Evolutionary conservation across 2,888 invertebrate species (phyloP).

Genomic region (Pheosia gnoma): DNA sequence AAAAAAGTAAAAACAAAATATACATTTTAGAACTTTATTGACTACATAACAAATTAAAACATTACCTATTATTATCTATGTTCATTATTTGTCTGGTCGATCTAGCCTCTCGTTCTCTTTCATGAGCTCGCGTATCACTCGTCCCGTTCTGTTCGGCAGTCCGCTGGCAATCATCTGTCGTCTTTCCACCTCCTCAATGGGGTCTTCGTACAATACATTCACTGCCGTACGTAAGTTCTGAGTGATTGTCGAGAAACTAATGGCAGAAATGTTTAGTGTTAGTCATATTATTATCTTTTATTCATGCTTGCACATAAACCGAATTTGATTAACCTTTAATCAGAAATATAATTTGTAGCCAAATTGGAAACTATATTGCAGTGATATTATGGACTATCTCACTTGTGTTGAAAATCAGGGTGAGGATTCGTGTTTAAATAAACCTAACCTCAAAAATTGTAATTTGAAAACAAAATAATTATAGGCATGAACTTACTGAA

Average conservation of each 20-base stretch:
- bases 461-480: not conserved
- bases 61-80: conserved; percentile 57
- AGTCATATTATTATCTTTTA: not conserved
- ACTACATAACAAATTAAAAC: conserved; percentile 21
- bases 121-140: conserved; percentile 50
- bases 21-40: conserved; percentile 27
- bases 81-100: conserved; percentile 64
- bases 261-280: conserved; percentile 28
- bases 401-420: too few relatives aligned
- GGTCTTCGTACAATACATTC: conserved; percentile 66
- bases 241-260: conserved; percentile 56
- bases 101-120: conserved; percentile 58
- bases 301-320: too few relatives aligned
- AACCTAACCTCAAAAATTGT: conserved; percentile 43
- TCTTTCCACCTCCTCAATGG: conserved; percentile 73
- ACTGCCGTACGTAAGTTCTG: conserved; percentile 55
- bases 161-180: conserved; percentile 67
- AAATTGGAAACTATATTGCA: too few relatives aligned
- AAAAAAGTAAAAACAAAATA: conserved; percentile 61
- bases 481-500: conserved; percentile 71
- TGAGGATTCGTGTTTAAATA: too few relatives aligned
- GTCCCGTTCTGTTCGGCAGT: conserved; percentile 53
- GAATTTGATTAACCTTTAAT: too few relatives aligned
- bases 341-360: too few relatives aligned
- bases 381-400: too few relatives aligned